A percentile compares a stretch with the other conserved stretches of the same genome.
These are phyloP conservation scores for Stegodyphus dumicola DNA, from an alignment of 1,140 invertebrate genomes.

Conservation along the genomic window DNA sequence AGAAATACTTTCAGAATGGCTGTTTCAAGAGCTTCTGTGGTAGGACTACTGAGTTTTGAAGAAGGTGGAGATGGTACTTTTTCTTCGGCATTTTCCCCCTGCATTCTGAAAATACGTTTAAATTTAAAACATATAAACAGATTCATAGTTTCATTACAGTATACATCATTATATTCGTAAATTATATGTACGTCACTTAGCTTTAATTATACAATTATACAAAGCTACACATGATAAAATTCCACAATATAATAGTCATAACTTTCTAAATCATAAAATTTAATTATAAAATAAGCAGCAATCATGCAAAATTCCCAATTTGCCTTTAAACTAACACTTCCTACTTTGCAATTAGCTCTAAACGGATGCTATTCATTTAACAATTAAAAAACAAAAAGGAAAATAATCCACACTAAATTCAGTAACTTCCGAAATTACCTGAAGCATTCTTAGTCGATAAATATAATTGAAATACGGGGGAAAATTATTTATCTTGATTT, in stretches of 20 bases:
- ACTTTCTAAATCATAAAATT: not conserved
- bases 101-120: conserved; percentile 12
- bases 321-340: not conserved
- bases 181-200: not conserved
- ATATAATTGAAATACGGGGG: not conserved
- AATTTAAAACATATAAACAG: not conserved
- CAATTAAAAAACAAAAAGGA: not conserved
- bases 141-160: not conserved
- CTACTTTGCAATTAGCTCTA: not conserved
- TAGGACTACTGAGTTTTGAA: conserved; percentile 44
- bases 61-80: conserved; percentile 39
- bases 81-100: conserved; percentile 41
- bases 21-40: conserved; percentile 60
- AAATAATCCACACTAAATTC: not conserved
- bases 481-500: not conserved
- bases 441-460: not conserved
- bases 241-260: not conserved
- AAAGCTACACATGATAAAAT: not conserved
- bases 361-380: not conserved
- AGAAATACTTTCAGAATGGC: conserved; percentile 81
- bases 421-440: not conserved
- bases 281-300: not conserved
- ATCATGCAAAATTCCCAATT: not conserved
- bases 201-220: not conserved
- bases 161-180: not conserved